Percentiles rank a stretch among this genome's conserved stretches.
Conservation (phyloP, 2,888 invertebrate species). For the Spodoptera exigua region DNA sequence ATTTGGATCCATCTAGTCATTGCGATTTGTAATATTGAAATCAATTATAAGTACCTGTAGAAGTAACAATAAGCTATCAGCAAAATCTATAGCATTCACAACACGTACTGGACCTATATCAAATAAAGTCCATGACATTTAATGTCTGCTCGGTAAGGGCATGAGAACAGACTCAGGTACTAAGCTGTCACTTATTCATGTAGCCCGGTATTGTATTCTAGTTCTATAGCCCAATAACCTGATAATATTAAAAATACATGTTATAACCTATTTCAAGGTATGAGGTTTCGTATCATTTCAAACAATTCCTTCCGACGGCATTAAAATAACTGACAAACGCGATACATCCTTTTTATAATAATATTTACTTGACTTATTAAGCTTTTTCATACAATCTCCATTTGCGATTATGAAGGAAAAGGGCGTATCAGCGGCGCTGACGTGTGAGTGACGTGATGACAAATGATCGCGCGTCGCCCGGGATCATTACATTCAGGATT, state of each 20-base stretch:
- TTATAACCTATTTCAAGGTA: constrained; percentile 11
- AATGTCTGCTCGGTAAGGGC: constrained; percentile 38
- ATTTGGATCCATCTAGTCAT: constrained; percentile 16
- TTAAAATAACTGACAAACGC: constrained; percentile 1
- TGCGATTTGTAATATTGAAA: constrained; percentile 25
- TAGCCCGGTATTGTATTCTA: constrained; percentile 11
- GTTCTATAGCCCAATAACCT: constrained; percentile 6
- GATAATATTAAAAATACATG: neutral
- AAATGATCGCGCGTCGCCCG: constrained; percentile 75
- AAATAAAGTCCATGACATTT: constrained; percentile 53
- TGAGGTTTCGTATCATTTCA: constrained; percentile 15
- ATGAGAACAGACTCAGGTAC: constrained; percentile 36
- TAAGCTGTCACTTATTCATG: constrained; percentile 36
- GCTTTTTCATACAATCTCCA: constrained; percentile 54
- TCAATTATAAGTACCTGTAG: constrained; percentile 41
- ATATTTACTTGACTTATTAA: constrained; percentile 34
- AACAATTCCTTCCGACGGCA: constrained; percentile 18
- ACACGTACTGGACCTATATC: constrained; percentile 43
- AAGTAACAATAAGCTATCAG: constrained; percentile 40
- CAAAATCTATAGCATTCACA: constrained; percentile 23
- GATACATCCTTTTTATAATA: constrained; percentile 13
- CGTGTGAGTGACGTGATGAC: constrained; percentile 81
- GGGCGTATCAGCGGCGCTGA: constrained; percentile 81
- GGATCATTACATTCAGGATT: constrained; percentile 63
- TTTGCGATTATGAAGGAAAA: constrained; percentile 74